phyloP scores from a whole-genome alignment of 2,113 vertebrate genomes.

The Galbula dea region DNA sequence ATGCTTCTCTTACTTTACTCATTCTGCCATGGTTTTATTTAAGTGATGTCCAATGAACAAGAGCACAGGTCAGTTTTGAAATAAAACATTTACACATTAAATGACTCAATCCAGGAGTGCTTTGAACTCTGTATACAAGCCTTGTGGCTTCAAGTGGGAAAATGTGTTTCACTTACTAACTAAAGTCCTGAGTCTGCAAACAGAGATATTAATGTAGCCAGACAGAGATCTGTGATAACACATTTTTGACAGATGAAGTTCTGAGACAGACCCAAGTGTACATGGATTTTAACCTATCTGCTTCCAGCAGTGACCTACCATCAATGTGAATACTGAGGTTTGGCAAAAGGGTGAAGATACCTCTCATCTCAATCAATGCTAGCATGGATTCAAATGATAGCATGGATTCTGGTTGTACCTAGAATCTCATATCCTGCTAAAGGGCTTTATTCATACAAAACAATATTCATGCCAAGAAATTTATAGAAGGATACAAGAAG shows the following conservation, averaged over 20 bases:
- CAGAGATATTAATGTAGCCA: neutral
- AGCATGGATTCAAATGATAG: neutral
- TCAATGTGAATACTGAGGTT: neutral
- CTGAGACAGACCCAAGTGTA: neutral
- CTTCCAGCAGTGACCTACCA: neutral
- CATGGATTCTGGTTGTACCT: neutral
- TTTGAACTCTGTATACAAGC: slow-evolving; percentile 37
- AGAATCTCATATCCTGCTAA: neutral
- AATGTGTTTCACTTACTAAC: neutral
- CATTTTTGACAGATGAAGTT: neutral
- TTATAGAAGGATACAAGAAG: neutral
- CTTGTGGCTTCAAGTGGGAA: neutral
- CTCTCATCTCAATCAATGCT: too few relatives aligned
- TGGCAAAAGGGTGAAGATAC: neutral
- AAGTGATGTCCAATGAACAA: slow-evolving; percentile 55
- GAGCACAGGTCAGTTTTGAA: slow-evolving; percentile 53
- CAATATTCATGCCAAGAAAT: neutral
- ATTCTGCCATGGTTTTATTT: slow-evolving; percentile 52
- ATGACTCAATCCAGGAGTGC: neutral
- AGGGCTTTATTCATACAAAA: neutral
- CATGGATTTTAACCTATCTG: neutral
- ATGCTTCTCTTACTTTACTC: neutral
- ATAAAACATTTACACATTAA: slow-evolving; percentile 39
- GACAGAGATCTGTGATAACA: neutral
- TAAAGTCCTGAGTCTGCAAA: neutral